Percentiles rank a stretch among this genome's conserved stretches.
phyloP scores from a whole-genome alignment of 64 coral and sea anemone species.

The Montipora efflorescens region DNA sequence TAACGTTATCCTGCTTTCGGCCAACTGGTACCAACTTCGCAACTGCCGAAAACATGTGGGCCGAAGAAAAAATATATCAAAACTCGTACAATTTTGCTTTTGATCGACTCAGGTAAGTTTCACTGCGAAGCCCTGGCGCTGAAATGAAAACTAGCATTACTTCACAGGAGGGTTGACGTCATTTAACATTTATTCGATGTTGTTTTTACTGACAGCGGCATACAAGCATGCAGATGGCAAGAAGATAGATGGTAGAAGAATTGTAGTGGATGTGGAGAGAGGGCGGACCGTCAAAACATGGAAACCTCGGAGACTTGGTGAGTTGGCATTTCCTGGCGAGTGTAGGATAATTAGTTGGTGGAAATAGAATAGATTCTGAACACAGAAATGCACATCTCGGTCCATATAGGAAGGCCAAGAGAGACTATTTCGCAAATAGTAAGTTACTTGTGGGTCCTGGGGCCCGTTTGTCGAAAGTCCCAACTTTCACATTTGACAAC shows the following conservation, averaged over 20 bases:
- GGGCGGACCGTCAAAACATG: slow-evolving; percentile 96
- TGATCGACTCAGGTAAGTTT: background rate
- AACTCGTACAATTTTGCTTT: background rate
- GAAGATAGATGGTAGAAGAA: slow-evolving; percentile 96
- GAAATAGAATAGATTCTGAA: too few species aligned
- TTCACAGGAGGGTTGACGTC: background rate
- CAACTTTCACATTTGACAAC: too few species aligned
- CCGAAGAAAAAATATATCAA: background rate
- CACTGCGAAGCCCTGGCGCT: background rate
- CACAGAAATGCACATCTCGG: too few species aligned
- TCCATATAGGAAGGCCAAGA: too few species aligned
- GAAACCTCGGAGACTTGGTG: slow-evolving; percentile 94
- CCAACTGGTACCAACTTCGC: too few species aligned
- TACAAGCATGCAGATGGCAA: slow-evolving; percentile 99
- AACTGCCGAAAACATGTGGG: too few species aligned
- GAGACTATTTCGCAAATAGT: too few species aligned
- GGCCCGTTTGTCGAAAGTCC: too few species aligned
- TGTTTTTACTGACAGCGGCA: slow-evolving; percentile 77
- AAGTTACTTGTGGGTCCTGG: too few species aligned
- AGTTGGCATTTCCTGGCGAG: background rate
- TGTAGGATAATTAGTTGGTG: too few species aligned
- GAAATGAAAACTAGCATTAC: background rate
- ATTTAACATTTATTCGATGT: slow-evolving; percentile 3
- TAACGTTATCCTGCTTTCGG: too few species aligned
- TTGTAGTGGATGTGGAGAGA: slow-evolving; percentile 98